Evolutionary conservation across 1,140 invertebrate species (phyloP).

Genomic region (Macrosteles quadrilineatus): DNA sequence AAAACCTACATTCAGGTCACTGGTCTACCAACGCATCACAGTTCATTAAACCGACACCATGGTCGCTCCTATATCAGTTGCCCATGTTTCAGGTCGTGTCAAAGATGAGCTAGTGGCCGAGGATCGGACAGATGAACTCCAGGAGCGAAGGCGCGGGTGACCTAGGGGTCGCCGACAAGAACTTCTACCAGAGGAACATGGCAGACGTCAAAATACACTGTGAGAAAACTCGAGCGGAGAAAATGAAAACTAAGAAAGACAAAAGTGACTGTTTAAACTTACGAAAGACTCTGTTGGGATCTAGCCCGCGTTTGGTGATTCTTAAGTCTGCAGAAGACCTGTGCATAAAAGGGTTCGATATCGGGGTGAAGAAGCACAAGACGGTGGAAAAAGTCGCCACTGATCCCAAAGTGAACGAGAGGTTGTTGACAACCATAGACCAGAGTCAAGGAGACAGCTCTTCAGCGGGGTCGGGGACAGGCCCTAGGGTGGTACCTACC

Average conservation of each 20-base stretch:
- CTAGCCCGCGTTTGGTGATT: slow-evolving; percentile 25
- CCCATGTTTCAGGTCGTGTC: not conserved
- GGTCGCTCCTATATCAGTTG: too few relatives aligned
- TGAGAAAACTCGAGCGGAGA: slow-evolving; percentile 6
- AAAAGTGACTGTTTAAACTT: slow-evolving; percentile 29
- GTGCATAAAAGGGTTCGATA: slow-evolving; percentile 28
- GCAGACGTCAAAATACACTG: not conserved
- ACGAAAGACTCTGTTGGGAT: slow-evolving; percentile 14
- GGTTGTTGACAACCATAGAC: not conserved
- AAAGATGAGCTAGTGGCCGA: not conserved
- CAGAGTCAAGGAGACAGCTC: too few relatives aligned
- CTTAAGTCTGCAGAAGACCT: slow-evolving; percentile 28
- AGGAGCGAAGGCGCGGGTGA: not conserved
- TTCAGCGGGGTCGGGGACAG: too few relatives aligned
- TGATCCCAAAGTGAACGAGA: slow-evolving; percentile 6
- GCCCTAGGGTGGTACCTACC: not conserved
- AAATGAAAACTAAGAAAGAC: slow-evolving; percentile 14
- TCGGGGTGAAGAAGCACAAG: slow-evolving; percentile 21
- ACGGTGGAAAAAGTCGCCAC: not conserved
- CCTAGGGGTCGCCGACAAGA: not conserved
- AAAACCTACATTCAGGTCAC: too few relatives aligned
- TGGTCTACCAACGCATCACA: too few relatives aligned
- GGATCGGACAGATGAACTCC: not conserved
- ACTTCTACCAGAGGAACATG: not conserved
- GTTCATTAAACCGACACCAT: too few relatives aligned